Conservation (phyloP, 1,140 invertebrate species). For the Habropoda laboriosa region DNA sequence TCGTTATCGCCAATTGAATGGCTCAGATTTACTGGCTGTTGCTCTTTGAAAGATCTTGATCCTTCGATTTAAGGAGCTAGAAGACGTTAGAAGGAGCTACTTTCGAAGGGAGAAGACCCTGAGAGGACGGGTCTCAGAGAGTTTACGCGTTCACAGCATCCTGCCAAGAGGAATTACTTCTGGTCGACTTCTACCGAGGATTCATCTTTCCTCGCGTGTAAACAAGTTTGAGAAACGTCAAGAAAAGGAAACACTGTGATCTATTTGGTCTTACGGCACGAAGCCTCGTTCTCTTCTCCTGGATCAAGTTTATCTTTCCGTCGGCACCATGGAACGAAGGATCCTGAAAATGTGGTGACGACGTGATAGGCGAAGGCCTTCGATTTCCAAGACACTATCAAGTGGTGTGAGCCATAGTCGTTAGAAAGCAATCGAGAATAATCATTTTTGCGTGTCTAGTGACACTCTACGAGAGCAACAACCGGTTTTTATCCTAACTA, state of each 20-base stretch:
- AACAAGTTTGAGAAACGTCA: constrained; percentile 30
- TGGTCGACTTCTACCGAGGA: neutral
- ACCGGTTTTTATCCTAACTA: neutral
- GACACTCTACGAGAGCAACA: constrained; percentile 10
- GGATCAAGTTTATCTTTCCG: constrained; percentile 40
- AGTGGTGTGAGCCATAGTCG: constrained; percentile 77
- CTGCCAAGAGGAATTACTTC: neutral
- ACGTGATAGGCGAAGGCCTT: constrained; percentile 70
- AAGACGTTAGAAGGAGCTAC: neutral
- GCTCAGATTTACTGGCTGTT: constrained; percentile 73
- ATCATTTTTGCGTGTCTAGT: constrained; percentile 30
- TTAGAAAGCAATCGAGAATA: constrained; percentile 58
- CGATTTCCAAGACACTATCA: constrained; percentile 75
- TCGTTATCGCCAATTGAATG: constrained; percentile 64
- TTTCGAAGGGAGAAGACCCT: neutral
- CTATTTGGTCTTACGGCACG: constrained; percentile 41
- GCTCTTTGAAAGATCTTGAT: constrained; percentile 70
- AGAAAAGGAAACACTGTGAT: constrained; percentile 26
- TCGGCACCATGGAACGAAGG: constrained; percentile 74
- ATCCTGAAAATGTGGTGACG: constrained; percentile 80
- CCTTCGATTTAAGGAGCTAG: neutral
- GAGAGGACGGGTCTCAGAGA: neutral
- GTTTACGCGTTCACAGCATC: neutral
- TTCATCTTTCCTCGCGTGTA: neutral
- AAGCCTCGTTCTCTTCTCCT: constrained; percentile 39